These are phyloP conservation scores for Xyrichtys novacula DNA, from an alignment of 2,797 vertebrate species.

Conservation along the genomic window DNA sequence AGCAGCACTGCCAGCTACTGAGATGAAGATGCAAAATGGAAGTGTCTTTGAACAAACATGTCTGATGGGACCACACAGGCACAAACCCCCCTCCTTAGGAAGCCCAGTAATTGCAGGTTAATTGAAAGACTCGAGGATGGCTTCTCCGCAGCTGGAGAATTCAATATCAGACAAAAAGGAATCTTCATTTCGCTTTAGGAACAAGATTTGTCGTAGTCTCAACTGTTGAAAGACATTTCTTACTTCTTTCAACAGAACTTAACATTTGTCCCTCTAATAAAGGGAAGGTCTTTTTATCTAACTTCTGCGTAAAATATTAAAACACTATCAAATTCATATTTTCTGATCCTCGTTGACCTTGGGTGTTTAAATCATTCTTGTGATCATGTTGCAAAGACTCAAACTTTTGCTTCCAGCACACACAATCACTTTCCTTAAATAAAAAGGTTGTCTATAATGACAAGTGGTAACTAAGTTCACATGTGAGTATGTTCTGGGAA, in stretches of 20 bases:
- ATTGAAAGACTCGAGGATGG: slow-evolving; percentile 38
- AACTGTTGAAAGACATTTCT: slow-evolving; percentile 2
- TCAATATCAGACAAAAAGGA: slow-evolving; percentile 22
- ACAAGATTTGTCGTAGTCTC: slow-evolving; percentile 13
- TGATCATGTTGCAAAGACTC: not conserved
- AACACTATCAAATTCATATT: slow-evolving; percentile 11
- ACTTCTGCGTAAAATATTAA: not conserved
- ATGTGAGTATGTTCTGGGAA: slow-evolving; percentile 16
- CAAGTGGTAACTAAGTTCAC: slow-evolving; percentile 31
- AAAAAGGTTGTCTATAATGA: slow-evolving; percentile 1
- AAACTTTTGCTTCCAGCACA: not conserved
- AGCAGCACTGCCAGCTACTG: slow-evolving; percentile 43
- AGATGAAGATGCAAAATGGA: slow-evolving; percentile 50
- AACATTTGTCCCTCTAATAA: not conserved
- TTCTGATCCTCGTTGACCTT: not conserved
- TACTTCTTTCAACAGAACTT: slow-evolving; percentile 6
- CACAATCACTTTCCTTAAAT: not conserved
- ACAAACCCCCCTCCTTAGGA: slow-evolving; percentile 32
- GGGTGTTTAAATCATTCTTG: slow-evolving; percentile 4
- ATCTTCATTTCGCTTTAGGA: slow-evolving; percentile 7
- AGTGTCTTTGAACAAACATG: slow-evolving; percentile 55
- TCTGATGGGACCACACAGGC: slow-evolving; percentile 52
- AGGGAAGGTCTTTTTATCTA: not conserved
- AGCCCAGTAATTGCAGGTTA: slow-evolving; percentile 55
- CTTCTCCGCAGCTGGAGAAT: slow-evolving; percentile 19